These are phyloP conservation scores for Dione vanillae DNA, from an alignment of 2,888 invertebrate genomes.

Conservation along the genomic window DNA sequence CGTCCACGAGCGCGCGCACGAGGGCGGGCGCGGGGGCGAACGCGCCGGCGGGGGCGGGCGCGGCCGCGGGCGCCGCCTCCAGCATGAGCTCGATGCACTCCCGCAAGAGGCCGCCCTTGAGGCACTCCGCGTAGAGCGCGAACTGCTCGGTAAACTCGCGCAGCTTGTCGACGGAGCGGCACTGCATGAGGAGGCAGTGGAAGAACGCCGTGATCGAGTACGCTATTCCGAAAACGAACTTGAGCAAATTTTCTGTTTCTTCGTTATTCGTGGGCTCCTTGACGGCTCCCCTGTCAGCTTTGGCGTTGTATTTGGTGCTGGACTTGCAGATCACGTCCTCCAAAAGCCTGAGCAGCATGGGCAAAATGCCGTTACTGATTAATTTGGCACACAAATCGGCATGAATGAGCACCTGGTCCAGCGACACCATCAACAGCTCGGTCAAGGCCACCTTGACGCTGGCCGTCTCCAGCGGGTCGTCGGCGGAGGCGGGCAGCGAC, in stretches of 20 bases:
- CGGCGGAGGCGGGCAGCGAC: conserved; percentile 66
- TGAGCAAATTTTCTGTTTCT: conserved; percentile 81
- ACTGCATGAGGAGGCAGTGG: conserved; percentile 84
- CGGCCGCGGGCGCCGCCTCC: conserved; percentile 70
- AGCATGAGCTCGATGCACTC: conserved; percentile 83
- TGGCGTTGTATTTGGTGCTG: conserved; percentile 58
- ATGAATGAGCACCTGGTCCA: conserved; percentile 82
- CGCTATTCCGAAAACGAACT: conserved; percentile 85
- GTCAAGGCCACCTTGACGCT: conserved; percentile 83
- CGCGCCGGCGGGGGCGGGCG: conserved; percentile 64
- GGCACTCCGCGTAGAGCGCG: conserved; percentile 84
- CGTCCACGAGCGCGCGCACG: conserved; percentile 82
- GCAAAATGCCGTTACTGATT: conserved; percentile 85
- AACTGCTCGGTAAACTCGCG: conserved; percentile 85
- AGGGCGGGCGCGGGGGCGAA: conserved; percentile 66
- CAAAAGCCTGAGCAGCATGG: conserved; percentile 84
- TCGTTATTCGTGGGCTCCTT: conserved; percentile 55
- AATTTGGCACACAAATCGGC: conserved; percentile 83
- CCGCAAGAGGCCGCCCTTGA: conserved; percentile 83
- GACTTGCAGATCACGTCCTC: conserved; percentile 82
- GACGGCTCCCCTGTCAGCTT: conserved; percentile 33
- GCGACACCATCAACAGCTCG: conserved; percentile 82
- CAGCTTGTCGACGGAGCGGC: conserved; percentile 79
- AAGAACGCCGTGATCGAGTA: conserved; percentile 85
- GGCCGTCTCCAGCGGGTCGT: conserved; percentile 69